Evolutionary conservation across 2,113 vertebrate species (phyloP), one percentile per base, ranked within the genome.

Genomic region (Entomyzon cyanotis): DNA sequence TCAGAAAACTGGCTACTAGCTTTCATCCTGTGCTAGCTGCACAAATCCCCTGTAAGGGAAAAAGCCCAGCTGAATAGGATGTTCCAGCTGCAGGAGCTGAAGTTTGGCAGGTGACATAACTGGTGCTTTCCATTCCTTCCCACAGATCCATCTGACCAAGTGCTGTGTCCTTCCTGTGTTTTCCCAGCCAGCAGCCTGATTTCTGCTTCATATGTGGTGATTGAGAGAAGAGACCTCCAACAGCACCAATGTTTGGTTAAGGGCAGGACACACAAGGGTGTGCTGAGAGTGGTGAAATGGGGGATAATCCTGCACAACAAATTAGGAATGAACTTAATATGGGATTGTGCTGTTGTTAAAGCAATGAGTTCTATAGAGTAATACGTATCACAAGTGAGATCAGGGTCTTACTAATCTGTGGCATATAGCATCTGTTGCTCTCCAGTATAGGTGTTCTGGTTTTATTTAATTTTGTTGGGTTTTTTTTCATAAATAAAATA

Each of bases 81-180:
- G 60, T 31, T 79, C 24, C 52, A 50, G n/a, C 55, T 81, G 64
- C 4, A 2, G 30, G n/a, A 68, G 44, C 23, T 70, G 46, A 79
- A 67, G 50, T 15, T 44, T 75, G 75, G 24, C n/a, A 46, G 55
- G 35, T 56, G n/a, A 77, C 22, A 65, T 12, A 77, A 49, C 37
- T 31, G 37, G 12, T 53, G 50, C 89, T 90, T 73, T 46, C 30
- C 15, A 35, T 68, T 95, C 20, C 23, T 37, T 77, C n/a, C 35
- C 42, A 28, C 0, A 4, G 58, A 44, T 31, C 19, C 19, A 53
- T 18, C 25, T 1, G 3, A 37, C 15, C 2, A 1, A 33, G 12
- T 18, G 33, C 55, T 58, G 46, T 41, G 68, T 18, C 21, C 33
- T 82, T 39, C 35, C 42, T 68, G 64, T 47, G 56, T 52, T 83